Percentiles rank a stretch among this genome's conserved stretches.
Conservation (phyloP, 2,888 invertebrate species). For the Dyspetes luteomarginatus region DNA sequence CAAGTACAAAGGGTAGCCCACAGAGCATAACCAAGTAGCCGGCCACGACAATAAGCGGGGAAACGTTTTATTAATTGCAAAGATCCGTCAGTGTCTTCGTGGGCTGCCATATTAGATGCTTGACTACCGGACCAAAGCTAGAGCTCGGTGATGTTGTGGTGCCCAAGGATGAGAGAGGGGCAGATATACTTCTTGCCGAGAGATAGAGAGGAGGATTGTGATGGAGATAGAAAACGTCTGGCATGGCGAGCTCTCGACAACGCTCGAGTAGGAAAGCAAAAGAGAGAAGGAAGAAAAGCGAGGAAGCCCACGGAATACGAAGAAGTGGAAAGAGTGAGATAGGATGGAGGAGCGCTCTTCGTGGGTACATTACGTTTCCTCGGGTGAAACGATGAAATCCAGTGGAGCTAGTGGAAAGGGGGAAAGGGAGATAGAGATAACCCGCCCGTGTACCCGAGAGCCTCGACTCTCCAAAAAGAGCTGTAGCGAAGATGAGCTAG, state of each 20-base stretch:
- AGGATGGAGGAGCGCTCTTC: slow-evolving; percentile 30
- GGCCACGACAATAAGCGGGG: slow-evolving; percentile 81
- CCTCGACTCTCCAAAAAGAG: slow-evolving; percentile 37
- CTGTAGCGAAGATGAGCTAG: slow-evolving; percentile 56
- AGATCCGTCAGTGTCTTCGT: slow-evolving; percentile 81
- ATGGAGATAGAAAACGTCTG: slow-evolving; percentile 26
- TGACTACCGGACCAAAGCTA: slow-evolving; percentile 74
- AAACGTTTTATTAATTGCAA: slow-evolving; percentile 82
- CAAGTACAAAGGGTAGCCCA: slow-evolving; percentile 78
- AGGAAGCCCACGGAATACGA: slow-evolving; percentile 29
- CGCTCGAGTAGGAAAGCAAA: slow-evolving; percentile 49
- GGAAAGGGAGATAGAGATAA: slow-evolving; percentile 43
- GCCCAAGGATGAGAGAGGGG: slow-evolving; percentile 5
- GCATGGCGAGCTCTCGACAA: slow-evolving; percentile 19
- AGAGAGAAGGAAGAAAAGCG: slow-evolving; percentile 43
- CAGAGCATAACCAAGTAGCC: slow-evolving; percentile 78
- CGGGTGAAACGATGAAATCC: slow-evolving; percentile 49
- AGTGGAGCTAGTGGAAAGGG: slow-evolving; percentile 37
- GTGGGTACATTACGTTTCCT: slow-evolving; percentile 49
- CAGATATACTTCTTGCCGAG: slow-evolving; percentile 49
- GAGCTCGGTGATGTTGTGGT: background rate
- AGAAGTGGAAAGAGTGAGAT: slow-evolving; percentile 29
- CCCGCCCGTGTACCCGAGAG: background rate
- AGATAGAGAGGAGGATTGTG: slow-evolving; percentile 29
- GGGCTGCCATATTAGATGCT: slow-evolving; percentile 78